Evolutionary conservation across 2,888 invertebrate species (phyloP).

Genomic region (Cotesia congregata): DNA sequence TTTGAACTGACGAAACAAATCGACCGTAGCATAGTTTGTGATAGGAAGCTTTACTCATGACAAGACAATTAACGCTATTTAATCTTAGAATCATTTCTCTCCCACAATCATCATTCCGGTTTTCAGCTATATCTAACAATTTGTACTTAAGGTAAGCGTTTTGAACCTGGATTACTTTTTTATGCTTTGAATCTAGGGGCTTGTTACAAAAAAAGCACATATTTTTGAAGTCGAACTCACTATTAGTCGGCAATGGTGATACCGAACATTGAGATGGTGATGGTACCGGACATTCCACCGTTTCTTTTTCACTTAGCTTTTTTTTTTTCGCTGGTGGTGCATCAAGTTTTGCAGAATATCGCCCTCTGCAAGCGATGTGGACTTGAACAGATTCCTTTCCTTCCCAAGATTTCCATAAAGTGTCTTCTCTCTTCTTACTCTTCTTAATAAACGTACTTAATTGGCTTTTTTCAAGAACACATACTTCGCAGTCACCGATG

Average conservation of each 20-base stretch:
- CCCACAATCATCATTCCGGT: constrained; percentile 23
- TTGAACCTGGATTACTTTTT: constrained; percentile 20
- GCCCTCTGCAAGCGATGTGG: constrained; percentile 20
- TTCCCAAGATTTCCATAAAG: constrained; percentile 23
- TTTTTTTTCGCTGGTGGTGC: constrained; percentile 12
- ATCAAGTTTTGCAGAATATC: constrained; percentile 14
- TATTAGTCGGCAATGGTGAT: neutral
- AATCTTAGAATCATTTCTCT: constrained; percentile 20
- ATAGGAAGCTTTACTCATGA: constrained; percentile 24
- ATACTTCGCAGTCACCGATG: neutral
- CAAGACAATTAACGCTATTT: constrained; percentile 16
- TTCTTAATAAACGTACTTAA: constrained; percentile 10
- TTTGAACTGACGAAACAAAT: neutral
- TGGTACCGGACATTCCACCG: neutral
- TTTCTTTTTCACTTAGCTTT: constrained; percentile 9
- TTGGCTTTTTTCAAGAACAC: constrained; percentile 13
- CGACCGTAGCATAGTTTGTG: constrained; percentile 21
- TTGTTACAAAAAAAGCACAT: constrained; percentile 32
- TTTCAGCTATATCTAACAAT: constrained; percentile 14
- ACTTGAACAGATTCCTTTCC: constrained; percentile 5
- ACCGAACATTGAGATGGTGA: neutral
- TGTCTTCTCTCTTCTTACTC: constrained; percentile 24
- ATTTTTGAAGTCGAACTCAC: constrained; percentile 25
- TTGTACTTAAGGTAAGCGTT: constrained; percentile 14
- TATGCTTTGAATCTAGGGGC: constrained; percentile 12